A percentile compares a stretch with the other conserved stretches of the same genome.
These are phyloP conservation scores for Procambarus virginalis DNA, from an alignment of 1,140 invertebrate species.

Conservation along the genomic window DNA sequence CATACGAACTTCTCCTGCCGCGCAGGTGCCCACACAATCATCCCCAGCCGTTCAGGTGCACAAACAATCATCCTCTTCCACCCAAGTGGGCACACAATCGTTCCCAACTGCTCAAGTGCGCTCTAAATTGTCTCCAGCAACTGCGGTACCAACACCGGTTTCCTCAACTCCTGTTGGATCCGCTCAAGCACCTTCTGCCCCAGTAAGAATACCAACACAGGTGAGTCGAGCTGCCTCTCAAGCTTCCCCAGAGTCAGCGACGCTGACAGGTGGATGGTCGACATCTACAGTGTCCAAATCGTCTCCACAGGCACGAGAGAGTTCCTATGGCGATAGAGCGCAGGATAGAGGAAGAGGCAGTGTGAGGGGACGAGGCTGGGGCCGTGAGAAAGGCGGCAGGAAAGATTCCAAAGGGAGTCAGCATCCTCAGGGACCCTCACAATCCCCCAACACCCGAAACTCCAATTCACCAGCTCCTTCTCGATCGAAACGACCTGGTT, in stretches of 20 bases:
- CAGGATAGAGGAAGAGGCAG: not conserved
- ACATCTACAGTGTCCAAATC: not conserved
- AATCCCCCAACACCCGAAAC: conserved; percentile 4
- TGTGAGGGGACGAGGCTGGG: not conserved
- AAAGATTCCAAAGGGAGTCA: not conserved
- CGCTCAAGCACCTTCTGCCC: not conserved
- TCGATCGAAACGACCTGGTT: conserved; percentile 31
- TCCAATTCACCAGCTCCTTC: conserved; percentile 11
- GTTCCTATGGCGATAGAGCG: not conserved
- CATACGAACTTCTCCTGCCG: not conserved
- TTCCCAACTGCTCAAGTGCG: too few species aligned
- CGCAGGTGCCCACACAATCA: not conserved
- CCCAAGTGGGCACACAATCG: too few species aligned
- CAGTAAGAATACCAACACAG: not conserved
- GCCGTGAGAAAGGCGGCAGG: not conserved
- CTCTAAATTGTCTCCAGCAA: too few species aligned
- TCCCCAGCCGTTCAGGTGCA: not conserved
- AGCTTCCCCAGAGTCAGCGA: not conserved
- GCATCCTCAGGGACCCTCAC: not conserved
- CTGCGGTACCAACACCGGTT: too few species aligned
- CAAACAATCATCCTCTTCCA: not conserved
- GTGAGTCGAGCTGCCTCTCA: not conserved
- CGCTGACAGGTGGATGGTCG: not conserved
- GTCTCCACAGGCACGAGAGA: not conserved
- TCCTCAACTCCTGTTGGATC: too few species aligned